Conservation (phyloP, 2,888 invertebrate genomes). For the Auanema freiburgensis region DNA sequence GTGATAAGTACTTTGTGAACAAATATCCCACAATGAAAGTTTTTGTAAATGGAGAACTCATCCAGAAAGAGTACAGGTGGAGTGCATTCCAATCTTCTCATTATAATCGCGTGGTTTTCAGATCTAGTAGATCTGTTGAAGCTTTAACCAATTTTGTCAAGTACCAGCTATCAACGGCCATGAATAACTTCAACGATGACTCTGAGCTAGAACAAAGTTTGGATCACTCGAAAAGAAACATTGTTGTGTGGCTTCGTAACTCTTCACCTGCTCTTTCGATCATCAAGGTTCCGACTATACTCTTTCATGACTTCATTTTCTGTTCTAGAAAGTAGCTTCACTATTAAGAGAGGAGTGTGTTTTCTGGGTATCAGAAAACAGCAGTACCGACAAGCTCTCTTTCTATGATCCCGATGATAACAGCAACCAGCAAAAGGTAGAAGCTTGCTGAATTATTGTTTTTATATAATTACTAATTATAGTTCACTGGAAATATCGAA, state of each 20-base stretch:
- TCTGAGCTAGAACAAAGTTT: constrained; percentile 44
- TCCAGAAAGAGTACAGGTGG: constrained; percentile 67
- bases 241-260: constrained; percentile 51
- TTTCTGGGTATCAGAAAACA: constrained; percentile 88
- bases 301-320: background rate
- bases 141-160: constrained; percentile 86
- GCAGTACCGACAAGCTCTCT: constrained; percentile 39
- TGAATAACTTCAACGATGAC: constrained; percentile 75
- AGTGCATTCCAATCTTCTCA: too few species aligned
- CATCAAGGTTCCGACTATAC: constrained; percentile 25
- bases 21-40: constrained; percentile 97
- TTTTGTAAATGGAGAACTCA: constrained; percentile 70
- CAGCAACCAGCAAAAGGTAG: constrained; percentile 45
- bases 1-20: constrained; percentile 90
- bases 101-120: too few species aligned
- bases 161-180: constrained; percentile 84
- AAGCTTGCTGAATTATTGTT: background rate
- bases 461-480: constrained; percentile 11
- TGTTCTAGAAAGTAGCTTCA: constrained; percentile 69
- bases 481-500: constrained; percentile 58
- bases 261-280: constrained; percentile 48
- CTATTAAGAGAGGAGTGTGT: constrained; percentile 91
- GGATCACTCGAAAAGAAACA: constrained; percentile 55
- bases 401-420: constrained; percentile 57
- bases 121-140: constrained; percentile 76